phyloP scores from a whole-genome alignment of 2,888 invertebrate genomes.

The Heterodera filipjevi region DNA sequence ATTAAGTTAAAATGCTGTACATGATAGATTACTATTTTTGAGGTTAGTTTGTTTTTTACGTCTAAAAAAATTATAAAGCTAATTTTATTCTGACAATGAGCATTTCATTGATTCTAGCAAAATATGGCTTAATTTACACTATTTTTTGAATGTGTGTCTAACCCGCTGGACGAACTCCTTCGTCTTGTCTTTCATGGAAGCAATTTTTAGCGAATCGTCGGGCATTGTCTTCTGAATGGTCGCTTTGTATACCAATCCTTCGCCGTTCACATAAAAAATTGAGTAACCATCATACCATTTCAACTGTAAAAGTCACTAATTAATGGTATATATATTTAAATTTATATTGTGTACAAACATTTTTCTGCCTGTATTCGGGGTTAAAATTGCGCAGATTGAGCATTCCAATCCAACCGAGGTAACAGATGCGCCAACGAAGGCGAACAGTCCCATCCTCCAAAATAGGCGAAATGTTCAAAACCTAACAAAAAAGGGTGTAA shows the following conservation, averaged over 20 bases:
- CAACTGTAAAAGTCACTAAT: conserved; percentile 41
- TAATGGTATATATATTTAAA: background rate
- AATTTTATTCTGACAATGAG: no score
- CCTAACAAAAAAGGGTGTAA: conserved; percentile 18
- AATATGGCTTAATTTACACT: background rate
- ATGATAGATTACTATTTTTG: no score
- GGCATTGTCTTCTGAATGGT: conserved; percentile 43
- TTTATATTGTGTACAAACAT: conserved; percentile 36
- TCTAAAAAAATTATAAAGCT: background rate
- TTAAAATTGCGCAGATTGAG: conserved; percentile 47
- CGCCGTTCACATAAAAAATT: conserved; percentile 58
- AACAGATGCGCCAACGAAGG: conserved; percentile 60
- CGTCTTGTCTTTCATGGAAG: background rate
- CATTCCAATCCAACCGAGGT: conserved; percentile 44
- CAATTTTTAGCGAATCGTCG: conserved; percentile 14
- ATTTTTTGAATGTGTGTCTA: background rate
- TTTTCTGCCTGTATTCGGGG: conserved; percentile 44
- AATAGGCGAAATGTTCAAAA: conserved; percentile 48
- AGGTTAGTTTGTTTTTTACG: no score
- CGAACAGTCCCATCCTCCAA: conserved; percentile 63
- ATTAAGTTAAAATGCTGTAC: background rate
- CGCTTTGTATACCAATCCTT: conserved; percentile 58
- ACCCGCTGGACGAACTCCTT: conserved; percentile 23
- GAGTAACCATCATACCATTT: conserved; percentile 63
- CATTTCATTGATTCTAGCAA: no score